Percentiles rank a stretch among this genome's conserved stretches.
phyloP scores from a whole-genome alignment of 2,797 vertebrate species.

The Eutrigla gurnardus region DNA sequence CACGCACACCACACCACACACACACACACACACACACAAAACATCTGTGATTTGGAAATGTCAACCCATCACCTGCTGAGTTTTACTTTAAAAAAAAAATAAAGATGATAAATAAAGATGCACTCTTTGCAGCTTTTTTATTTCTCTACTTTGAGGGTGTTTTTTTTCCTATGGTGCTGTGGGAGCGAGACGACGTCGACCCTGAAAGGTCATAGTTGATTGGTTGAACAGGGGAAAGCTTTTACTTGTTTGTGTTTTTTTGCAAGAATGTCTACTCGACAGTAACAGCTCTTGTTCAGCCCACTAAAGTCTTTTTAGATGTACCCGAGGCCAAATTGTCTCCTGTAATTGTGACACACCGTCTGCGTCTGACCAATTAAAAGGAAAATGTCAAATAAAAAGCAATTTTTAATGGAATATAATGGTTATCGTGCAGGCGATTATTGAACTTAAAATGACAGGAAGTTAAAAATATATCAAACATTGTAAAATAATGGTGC shows the following conservation, averaged over 20 bases:
- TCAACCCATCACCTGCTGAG: constrained; percentile 58
- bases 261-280: constrained; percentile 35
- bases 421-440: neutral
- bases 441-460: neutral
- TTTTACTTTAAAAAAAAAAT: neutral
- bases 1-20: constrained; percentile 2
- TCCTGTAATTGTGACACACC: constrained; percentile 39
- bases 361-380: constrained; percentile 12
- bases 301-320: constrained; percentile 46
- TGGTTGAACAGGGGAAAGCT: constrained; percentile 75
- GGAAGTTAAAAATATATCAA: neutral
- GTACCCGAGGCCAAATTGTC: constrained; percentile 42
- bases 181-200: constrained; percentile 48
- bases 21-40: constrained; percentile 13
- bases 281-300: constrained; percentile 41
- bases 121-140: constrained; percentile 45
- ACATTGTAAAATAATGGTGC: too few species aligned
- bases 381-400: constrained; percentile 7
- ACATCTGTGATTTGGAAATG: constrained; percentile 62
- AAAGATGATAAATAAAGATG: constrained; percentile 33
- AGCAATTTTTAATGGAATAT: neutral
- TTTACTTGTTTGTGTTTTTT: constrained; percentile 59
- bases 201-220: constrained; percentile 73
- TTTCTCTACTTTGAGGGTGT: constrained; percentile 49
- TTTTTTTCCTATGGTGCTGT: constrained; percentile 21